Percentiles rank a stretch among this genome's conserved stretches.
Evolutionary conservation across 2,113 vertebrate species (phyloP).

Genomic region (Antigone vipio): DNA sequence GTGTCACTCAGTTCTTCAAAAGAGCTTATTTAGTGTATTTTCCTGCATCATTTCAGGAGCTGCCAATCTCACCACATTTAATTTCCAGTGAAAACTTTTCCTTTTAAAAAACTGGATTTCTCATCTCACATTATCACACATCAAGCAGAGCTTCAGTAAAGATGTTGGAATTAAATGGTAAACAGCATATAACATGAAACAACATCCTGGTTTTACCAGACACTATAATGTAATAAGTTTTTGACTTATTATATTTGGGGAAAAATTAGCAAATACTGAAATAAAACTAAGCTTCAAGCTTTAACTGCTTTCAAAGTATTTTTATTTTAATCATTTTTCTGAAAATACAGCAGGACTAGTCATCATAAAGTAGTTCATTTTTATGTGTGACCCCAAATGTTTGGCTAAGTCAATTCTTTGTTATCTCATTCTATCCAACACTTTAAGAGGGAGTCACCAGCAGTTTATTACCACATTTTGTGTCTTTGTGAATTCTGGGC

Average conservation of each 20-base stretch:
- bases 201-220: neutral
- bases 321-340: neutral
- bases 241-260: neutral
- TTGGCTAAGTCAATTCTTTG: neutral
- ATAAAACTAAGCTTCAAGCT: neutral
- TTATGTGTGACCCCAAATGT: neutral
- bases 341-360: neutral
- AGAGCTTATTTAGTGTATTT: constrained; percentile 10
- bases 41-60: neutral
- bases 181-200: neutral
- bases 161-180: neutral
- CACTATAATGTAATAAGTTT: neutral
- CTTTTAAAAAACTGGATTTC: neutral
- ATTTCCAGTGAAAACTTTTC: neutral
- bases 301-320: neutral
- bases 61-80: neutral
- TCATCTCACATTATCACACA: neutral
- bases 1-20: neutral
- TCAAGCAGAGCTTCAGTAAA: neutral
- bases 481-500: neutral
- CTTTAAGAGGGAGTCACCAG: neutral
- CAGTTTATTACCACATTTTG: neutral
- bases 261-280: neutral
- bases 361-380: neutral
- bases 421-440: neutral